Evolutionary conservation across 2,113 vertebrate species (phyloP), one percentile per base, ranked within the genome.

Genomic region (Oncorhynchus clarkii): DNA sequence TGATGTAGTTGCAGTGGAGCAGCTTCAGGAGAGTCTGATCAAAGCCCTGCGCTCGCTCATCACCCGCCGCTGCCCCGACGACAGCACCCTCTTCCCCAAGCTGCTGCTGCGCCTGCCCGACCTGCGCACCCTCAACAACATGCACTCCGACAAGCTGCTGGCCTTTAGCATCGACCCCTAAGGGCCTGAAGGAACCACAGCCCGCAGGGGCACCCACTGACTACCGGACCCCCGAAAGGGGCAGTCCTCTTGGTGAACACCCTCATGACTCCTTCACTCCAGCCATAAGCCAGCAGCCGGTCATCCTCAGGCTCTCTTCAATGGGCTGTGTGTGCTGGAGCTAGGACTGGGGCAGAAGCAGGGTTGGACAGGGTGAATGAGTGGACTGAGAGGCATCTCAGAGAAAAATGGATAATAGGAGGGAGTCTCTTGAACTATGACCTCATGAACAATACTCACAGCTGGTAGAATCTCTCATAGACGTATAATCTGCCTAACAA

Each of bases 111-210:
- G 91, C 2, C 86, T 95, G 73, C 92, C 94, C 0, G 94, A 95
- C 88, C 90, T 95, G 76, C 91, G 92, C 78, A 93, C 94, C 67
- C 92, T 95, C 77, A 95, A 94, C 84, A 93, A 90, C 67, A 72
- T 93, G 80, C 94, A 95, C 90, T 93, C 93, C 0, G 93, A 95
- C 84, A 94, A 93, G 83, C 92, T 95, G 70, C 82, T 94, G 80
- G 93, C 93, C 81, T 94, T 94, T 86, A 93, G 86, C 70, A 94
- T 94, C 11, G 90, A 93, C 77, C 89, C 92, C 65, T 94, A 80
- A 94, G 59, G 93, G 92, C 49, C 94, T 94, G 93, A 87, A 91
- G 49, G 78, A 94, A 69, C 86, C 93, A 72, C 67, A 13, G 8
- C 26, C 45, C 76, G 8, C 51, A 79, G 92, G 93, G 12, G 79